Conservation (phyloP, 1,140 invertebrate genomes). For the Brachionus rubens region DNA sequence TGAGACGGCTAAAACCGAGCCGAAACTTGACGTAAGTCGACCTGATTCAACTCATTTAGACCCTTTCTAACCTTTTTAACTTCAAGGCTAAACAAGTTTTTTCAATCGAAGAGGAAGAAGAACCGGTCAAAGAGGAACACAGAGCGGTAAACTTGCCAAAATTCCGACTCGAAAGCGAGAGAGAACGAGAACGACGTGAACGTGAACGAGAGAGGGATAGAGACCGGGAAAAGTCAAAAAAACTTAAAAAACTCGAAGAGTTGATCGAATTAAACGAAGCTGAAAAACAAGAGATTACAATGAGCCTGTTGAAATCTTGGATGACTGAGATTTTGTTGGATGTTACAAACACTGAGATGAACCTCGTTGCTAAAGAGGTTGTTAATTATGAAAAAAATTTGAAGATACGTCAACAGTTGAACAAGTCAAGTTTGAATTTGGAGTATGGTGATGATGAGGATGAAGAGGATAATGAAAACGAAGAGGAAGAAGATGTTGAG, state of each 20-base stretch:
- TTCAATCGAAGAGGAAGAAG: conserved; percentile 24
- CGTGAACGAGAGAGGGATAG: background rate
- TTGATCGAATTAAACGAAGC: background rate
- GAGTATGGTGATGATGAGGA: conserved; percentile 6
- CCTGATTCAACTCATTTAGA: background rate
- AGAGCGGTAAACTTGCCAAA: background rate
- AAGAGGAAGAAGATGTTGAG: conserved; percentile 40
- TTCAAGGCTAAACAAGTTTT: conserved; percentile 1
- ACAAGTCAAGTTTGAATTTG: background rate
- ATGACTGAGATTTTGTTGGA: conserved; percentile 42
- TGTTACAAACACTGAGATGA: conserved; percentile 16
- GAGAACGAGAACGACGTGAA: conserved; percentile 12
- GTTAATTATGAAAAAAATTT: conserved; percentile 36
- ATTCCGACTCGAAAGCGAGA: background rate
- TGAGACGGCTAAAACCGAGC: background rate
- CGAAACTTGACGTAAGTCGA: conserved; percentile 20
- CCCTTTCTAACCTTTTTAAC: no score
- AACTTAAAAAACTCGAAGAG: background rate
- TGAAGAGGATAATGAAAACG: conserved; percentile 7
- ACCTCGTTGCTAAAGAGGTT: background rate
- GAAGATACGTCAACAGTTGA: conserved; percentile 7
- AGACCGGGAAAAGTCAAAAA: background rate
- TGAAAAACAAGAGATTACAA: conserved; percentile 29
- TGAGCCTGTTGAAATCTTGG: conserved; percentile 25
- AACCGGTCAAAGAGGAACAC: background rate